These are phyloP conservation scores for Leptestheria dahalacensis DNA, from an alignment of 1,140 invertebrate species.

Conservation along the genomic window DNA sequence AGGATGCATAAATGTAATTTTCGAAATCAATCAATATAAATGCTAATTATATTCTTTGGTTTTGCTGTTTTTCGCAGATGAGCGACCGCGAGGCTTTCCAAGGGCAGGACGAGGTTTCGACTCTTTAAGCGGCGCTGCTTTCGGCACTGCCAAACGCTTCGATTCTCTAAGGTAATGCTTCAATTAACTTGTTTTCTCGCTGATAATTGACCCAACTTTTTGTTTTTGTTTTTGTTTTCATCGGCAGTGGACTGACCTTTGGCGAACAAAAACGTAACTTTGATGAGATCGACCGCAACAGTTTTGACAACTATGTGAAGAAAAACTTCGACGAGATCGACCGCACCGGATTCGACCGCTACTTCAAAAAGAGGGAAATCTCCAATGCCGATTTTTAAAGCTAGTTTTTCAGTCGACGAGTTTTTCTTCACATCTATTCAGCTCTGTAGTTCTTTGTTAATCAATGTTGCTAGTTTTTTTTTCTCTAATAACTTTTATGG, in stretches of 20 bases:
- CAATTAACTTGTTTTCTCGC: not conserved
- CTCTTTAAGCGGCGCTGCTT: slow-evolving; percentile 23
- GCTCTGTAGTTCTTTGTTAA: too few species aligned
- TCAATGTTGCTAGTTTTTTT: not conserved
- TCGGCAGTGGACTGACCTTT: slow-evolving; percentile 23
- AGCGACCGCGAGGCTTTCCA: not conserved
- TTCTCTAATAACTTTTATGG: not conserved
- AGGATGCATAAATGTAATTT: too few species aligned
- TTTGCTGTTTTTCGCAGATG: not conserved
- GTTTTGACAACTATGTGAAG: slow-evolving; percentile 30
- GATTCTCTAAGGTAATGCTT: slow-evolving; percentile 24
- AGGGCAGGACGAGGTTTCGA: slow-evolving; percentile 20
- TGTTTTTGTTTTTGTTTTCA: slow-evolving; percentile 13
- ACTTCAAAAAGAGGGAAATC: slow-evolving; percentile 31
- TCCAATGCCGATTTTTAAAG: slow-evolving; percentile 32
- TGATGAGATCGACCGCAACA: slow-evolving; percentile 33
- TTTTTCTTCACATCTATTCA: too few species aligned
- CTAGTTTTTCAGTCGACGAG: too few species aligned
- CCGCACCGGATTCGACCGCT: slow-evolving; percentile 38
- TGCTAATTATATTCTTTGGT: too few species aligned
- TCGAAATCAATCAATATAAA: too few species aligned
- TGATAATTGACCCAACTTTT: slow-evolving; percentile 2
- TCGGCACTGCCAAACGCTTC: slow-evolving; percentile 24
- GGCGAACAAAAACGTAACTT: slow-evolving; percentile 31
- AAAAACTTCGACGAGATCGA: slow-evolving; percentile 46